Conservation (phyloP, 2,888 invertebrate genomes). For the Hermaeophaga mercurialis region DNA sequence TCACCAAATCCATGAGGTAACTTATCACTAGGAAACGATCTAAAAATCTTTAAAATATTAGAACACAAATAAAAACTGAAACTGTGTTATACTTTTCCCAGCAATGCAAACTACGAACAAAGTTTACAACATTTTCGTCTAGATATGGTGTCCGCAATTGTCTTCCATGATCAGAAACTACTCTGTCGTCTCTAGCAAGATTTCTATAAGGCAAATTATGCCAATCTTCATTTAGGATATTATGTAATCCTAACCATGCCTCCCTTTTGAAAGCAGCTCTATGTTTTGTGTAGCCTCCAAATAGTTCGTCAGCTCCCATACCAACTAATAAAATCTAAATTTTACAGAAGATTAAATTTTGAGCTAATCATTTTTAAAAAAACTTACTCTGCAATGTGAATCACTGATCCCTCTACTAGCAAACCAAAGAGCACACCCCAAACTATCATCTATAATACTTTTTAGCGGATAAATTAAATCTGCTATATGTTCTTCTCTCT, state of each 20-base stretch:
- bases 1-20: conserved; percentile 86
- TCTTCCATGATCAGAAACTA: conserved; percentile 87
- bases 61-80: conserved; percentile 1
- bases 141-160: conserved; percentile 82
- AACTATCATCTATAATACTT: conserved; percentile 92
- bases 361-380: not conserved
- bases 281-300: conserved; percentile 93
- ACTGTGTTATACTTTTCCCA: conserved; percentile 67
- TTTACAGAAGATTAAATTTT: no score
- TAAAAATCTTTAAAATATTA: conserved; percentile 35
- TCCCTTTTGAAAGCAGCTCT: conserved; percentile 70
- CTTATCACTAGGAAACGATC: conserved; percentile 54
- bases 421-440: conserved; percentile 97
- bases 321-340: conserved; percentile 80
- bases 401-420: conserved; percentile 76
- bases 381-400: conserved; percentile 68
- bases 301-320: conserved; percentile 96
- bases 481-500: conserved; percentile 66
- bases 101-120: conserved; percentile 66
- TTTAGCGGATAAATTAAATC: conserved; percentile 84
- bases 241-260: conserved; percentile 61
- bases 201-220: conserved; percentile 86
- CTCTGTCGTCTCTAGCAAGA: conserved; percentile 92
- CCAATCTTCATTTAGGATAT: conserved; percentile 74
- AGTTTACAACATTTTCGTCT: conserved; percentile 72